Base-by-base conservation (phyloP, 2,113 vertebrate genomes). In the Cebus imitator region DNA sequence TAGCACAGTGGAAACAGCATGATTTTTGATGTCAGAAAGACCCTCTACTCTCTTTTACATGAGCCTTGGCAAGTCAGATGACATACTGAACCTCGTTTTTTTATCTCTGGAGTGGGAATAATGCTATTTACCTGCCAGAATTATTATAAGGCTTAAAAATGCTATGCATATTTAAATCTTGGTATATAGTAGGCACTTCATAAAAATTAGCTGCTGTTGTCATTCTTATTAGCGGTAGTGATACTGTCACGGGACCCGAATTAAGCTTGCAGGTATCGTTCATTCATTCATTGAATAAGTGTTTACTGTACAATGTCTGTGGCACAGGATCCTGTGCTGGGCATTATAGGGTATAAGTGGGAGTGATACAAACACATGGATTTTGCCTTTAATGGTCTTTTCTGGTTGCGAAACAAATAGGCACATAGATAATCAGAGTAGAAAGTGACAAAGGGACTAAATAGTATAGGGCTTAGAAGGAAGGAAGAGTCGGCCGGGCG, bases 11-110 rank as follows among this genome's bases (percentile, higher is more conserved):
- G 81, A 55, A 75, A 76, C 30, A 87, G 27, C 76, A 1, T 25
- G 25, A 76, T 79, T 76, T 95, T 97, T 95, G 96, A 92, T 96
- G 92, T 95, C 79, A 94, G 75, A 58, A 73, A 43, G 25, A 3
- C 66, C 84, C 91, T 85, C 66, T 48, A 91, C 40, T 81, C 58
- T 94, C 84, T 95, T 93, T 93, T 52, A 48, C 32, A 13, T 83
- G 84, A 96, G 45, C 52, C n/a, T 88, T 83, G 78, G 52, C 76
- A 94, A 84, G 76, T 68, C 8, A 3, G 25, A 45, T 32, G 50
- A 90, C 75, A 73, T 87, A 43, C 37, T 76, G 58, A 89, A 55
- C 30, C 73, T 80, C 5, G 1, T 68, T 83, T 84, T 87, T 94
- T 95, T 82, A 55, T 93, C 50, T 94, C 84, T 76, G 92, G 86